Evolutionary conservation across 2,113 vertebrate species (phyloP).

Genomic region (Pipa parva): DNA sequence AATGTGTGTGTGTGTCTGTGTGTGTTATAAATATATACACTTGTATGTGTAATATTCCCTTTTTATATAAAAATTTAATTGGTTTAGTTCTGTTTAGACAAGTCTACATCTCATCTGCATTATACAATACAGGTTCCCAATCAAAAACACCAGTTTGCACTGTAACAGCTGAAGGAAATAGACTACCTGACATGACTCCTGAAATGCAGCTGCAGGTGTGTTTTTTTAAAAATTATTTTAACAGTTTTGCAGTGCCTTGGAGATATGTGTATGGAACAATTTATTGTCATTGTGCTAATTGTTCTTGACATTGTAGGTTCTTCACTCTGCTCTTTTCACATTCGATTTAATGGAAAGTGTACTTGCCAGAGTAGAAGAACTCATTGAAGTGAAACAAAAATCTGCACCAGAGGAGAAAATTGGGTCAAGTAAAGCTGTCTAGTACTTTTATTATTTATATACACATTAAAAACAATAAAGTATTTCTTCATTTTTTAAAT

Average conservation of each 20-base stretch:
- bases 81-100: background rate
- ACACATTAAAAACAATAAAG: too few relatives aligned
- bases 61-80: too few relatives aligned
- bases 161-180: conserved; percentile 64
- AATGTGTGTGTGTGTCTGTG: background rate
- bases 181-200: conserved; percentile 69
- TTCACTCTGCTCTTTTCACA: conserved; percentile 86
- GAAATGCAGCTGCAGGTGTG: conserved; percentile 82
- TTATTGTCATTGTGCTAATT: conserved; percentile 26
- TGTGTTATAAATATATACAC: too few relatives aligned
- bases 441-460: conserved; percentile 20
- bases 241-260: background rate
- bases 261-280: background rate
- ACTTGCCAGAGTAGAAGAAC: conserved; percentile 82
- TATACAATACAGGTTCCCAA: conserved; percentile 48
- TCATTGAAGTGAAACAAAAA: conserved; percentile 75
- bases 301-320: conserved; percentile 69
- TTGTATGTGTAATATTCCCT: too few relatives aligned
- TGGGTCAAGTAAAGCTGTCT: conserved; percentile 53
- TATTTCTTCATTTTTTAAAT: too few relatives aligned
- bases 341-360: conserved; percentile 96
- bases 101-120: background rate
- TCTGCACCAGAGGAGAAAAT: conserved; percentile 57
- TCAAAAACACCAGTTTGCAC: conserved; percentile 54
- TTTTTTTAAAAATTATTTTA: conserved; percentile 12